Conservation (phyloP, 2,113 vertebrate genomes). For the Anhinga rufa region DNA sequence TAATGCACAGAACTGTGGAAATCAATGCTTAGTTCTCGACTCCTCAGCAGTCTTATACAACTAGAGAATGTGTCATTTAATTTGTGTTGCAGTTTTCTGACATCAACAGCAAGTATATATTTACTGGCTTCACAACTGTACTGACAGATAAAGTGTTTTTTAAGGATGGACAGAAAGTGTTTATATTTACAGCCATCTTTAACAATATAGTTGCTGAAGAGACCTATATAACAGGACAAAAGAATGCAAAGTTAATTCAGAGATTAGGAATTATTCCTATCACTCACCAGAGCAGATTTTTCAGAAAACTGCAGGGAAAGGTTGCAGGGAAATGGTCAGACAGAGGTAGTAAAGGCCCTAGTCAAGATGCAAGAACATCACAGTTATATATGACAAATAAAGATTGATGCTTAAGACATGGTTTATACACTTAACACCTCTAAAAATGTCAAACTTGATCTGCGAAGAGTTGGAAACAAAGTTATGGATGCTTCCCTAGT, state of each 20-base stretch:
- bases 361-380: not conserved
- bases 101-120: not conserved
- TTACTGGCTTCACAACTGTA: not conserved
- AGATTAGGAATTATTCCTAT: not conserved
- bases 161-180: not conserved
- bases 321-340: not conserved
- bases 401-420: not conserved
- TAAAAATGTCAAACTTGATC: not conserved
- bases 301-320: not conserved
- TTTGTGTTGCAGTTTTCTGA: not conserved
- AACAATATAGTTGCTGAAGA: not conserved
- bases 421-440: not conserved
- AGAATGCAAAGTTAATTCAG: not conserved
- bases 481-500: not conserved
- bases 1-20: not conserved
- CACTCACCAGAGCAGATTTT: not conserved
- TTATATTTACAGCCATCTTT: not conserved
- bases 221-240: not conserved
- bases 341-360: not conserved
- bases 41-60: not conserved
- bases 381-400: not conserved
- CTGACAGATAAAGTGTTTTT: not conserved
- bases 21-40: not conserved
- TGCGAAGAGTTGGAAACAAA: not conserved
- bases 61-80: not conserved